These are phyloP conservation scores for Ctenopoma multispine DNA, from an alignment of 2,797 vertebrate species.

Conservation along the genomic window DNA sequence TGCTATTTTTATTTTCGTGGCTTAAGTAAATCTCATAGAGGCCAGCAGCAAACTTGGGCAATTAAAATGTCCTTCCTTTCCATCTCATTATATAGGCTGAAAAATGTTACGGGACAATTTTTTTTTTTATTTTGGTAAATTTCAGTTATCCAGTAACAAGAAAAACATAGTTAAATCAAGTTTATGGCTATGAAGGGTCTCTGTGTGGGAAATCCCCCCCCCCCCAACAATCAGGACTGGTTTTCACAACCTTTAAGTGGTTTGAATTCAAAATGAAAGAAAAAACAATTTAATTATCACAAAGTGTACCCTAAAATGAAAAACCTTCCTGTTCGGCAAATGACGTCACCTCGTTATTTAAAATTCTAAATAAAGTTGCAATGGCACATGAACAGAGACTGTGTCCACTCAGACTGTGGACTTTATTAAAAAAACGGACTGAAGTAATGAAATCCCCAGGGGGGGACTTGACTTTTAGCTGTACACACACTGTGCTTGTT, in stretches of 20 bases:
- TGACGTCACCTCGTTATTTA: slow-evolving; percentile 41
- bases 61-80: not conserved
- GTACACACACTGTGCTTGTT: slow-evolving; percentile 51
- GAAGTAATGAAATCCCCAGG: slow-evolving; percentile 34
- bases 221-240: slow-evolving; percentile 14
- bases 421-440: not conserved
- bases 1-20: not conserved
- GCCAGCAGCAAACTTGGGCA: slow-evolving; percentile 1
- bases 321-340: slow-evolving; percentile 34
- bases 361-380: slow-evolving; percentile 26
- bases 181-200: not conserved
- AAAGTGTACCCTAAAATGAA: slow-evolving; percentile 33
- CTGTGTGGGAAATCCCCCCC: not conserved
- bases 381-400: slow-evolving; percentile 27
- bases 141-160: not conserved
- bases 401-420: slow-evolving; percentile 16
- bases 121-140: not conserved
- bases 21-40: slow-evolving; percentile 25
- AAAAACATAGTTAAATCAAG: not conserved
- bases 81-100: not conserved
- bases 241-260: slow-evolving; percentile 18
- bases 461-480: slow-evolving; percentile 39
- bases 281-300: slow-evolving; percentile 36
- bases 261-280: slow-evolving; percentile 22
- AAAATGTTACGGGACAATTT: not conserved